phyloP scores from a whole-genome alignment of 1,140 invertebrate species.

The Riptortus pedestris region DNA sequence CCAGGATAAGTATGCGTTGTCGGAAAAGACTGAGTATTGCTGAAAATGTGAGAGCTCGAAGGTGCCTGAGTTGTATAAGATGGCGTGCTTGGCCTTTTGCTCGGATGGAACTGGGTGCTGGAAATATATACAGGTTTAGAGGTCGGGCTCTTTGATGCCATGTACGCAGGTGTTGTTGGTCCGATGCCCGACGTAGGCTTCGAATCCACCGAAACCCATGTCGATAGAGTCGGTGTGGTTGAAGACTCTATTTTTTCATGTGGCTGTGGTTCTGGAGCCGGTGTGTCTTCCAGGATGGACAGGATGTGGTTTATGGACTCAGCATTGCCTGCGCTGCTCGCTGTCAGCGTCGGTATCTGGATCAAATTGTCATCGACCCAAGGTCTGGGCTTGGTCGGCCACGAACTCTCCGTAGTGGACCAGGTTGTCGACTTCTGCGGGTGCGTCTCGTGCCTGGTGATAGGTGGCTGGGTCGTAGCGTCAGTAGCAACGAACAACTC shows the following conservation, averaged over 20 bases:
- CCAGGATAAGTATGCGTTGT: background rate
- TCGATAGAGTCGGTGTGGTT: slow-evolving; percentile 39
- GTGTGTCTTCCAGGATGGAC: slow-evolving; percentile 36
- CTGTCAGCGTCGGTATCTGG: slow-evolving; percentile 43
- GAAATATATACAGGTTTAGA: slow-evolving; percentile 3
- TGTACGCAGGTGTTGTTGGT: slow-evolving; percentile 31
- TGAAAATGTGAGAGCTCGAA: background rate
- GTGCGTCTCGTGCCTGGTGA: slow-evolving; percentile 16
- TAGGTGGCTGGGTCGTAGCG: slow-evolving; percentile 1
- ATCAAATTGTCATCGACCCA: slow-evolving; percentile 38
- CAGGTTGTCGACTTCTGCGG: slow-evolving; percentile 23
- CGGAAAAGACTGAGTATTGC: background rate
- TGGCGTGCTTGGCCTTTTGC: background rate
- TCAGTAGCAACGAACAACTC: slow-evolving; percentile 16
- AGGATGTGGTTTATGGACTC: slow-evolving; percentile 42
- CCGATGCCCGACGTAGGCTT: slow-evolving; percentile 29
- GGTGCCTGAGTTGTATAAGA: background rate
- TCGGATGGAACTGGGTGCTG: background rate
- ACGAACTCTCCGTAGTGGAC: slow-evolving; percentile 19
- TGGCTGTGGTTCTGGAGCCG: slow-evolving; percentile 25
- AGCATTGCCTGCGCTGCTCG: slow-evolving; percentile 38
- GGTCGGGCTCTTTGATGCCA: slow-evolving; percentile 26
- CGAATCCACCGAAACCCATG: slow-evolving; percentile 42
- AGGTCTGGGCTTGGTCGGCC: background rate
- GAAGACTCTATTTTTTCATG: slow-evolving; percentile 34